Conservation (phyloP, 2,888 invertebrate species). For the Nephrotoma guestfalica region DNA sequence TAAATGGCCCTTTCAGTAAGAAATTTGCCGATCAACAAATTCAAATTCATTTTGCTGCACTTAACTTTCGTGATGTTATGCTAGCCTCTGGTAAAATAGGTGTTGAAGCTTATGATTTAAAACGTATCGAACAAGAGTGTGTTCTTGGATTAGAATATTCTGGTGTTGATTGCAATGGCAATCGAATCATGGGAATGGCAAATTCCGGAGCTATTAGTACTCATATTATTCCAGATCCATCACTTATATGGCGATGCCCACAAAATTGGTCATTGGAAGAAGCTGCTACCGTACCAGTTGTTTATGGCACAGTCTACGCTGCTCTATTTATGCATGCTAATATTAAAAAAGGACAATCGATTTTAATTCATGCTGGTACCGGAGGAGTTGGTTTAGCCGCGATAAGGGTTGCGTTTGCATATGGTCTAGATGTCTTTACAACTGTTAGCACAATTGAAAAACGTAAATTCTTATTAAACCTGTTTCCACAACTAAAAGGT, state of each 20-base stretch:
- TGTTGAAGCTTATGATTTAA: slow-evolving; percentile 59
- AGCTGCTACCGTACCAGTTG: slow-evolving; percentile 64
- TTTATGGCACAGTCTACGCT: slow-evolving; percentile 52
- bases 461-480: slow-evolving; percentile 40
- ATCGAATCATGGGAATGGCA: slow-evolving; percentile 49
- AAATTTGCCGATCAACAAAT: slow-evolving; percentile 18
- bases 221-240: slow-evolving; percentile 32
- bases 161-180: slow-evolving; percentile 42
- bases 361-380: slow-evolving; percentile 43
- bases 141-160: slow-evolving; percentile 55
- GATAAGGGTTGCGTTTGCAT: slow-evolving; percentile 50
- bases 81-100: slow-evolving; percentile 80
- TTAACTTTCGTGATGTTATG: slow-evolving; percentile 95
- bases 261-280: slow-evolving; percentile 57
- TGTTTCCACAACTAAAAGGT: slow-evolving; percentile 33
- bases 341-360: slow-evolving; percentile 27
- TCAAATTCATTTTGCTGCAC: slow-evolving; percentile 54
- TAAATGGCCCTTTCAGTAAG: slow-evolving; percentile 49
- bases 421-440: slow-evolving; percentile 50
- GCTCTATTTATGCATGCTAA: slow-evolving; percentile 29
- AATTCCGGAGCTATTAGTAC: slow-evolving; percentile 39
- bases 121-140: slow-evolving; percentile 46
- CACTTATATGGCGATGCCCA: slow-evolving; percentile 47
- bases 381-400: slow-evolving; percentile 68
- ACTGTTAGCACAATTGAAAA: slow-evolving; percentile 51